phyloP scores from a whole-genome alignment of 1,140 invertebrate genomes.

The Cotesia vestalis region DNA sequence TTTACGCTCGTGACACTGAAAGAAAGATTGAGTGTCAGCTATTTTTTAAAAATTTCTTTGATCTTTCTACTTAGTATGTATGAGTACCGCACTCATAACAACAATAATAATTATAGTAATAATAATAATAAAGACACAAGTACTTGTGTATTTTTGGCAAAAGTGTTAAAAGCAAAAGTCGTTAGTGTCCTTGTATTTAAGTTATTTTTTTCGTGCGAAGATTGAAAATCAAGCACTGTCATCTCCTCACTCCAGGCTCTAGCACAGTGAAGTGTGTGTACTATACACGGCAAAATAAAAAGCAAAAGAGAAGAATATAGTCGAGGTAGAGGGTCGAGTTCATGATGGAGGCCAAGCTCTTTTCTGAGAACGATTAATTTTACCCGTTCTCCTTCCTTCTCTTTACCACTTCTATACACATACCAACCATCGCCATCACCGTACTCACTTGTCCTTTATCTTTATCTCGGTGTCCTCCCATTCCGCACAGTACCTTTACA shows the following conservation, averaged over 20 bases:
- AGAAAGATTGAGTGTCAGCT: too few relatives aligned
- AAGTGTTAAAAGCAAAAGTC: constrained; percentile 26
- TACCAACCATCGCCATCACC: not conserved
- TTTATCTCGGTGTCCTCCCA: not conserved
- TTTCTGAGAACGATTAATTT: constrained; percentile 39
- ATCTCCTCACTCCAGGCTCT: constrained; percentile 12
- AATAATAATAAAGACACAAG: too few relatives aligned
- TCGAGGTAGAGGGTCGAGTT: constrained; percentile 8
- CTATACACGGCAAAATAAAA: not conserved
- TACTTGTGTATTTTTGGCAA: constrained; percentile 10
- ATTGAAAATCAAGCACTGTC: constrained; percentile 27
- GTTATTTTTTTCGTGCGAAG: constrained; percentile 14
- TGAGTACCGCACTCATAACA: too few relatives aligned
- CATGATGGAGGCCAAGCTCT: constrained; percentile 12
- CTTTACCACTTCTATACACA: too few relatives aligned
- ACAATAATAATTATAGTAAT: too few relatives aligned
- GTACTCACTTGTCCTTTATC: not conserved
- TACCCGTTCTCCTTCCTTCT: not conserved
- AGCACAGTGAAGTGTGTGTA: not conserved
- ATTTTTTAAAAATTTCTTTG: too few relatives aligned
- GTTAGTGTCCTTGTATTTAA: not conserved
- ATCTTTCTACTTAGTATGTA: too few relatives aligned
- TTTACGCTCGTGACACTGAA: too few relatives aligned
- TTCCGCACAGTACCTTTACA: too few relatives aligned
- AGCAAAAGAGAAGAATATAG: not conserved